Conservation (phyloP, 2,113 vertebrate genomes). For the Melanostigma gelatinosum region DNA sequence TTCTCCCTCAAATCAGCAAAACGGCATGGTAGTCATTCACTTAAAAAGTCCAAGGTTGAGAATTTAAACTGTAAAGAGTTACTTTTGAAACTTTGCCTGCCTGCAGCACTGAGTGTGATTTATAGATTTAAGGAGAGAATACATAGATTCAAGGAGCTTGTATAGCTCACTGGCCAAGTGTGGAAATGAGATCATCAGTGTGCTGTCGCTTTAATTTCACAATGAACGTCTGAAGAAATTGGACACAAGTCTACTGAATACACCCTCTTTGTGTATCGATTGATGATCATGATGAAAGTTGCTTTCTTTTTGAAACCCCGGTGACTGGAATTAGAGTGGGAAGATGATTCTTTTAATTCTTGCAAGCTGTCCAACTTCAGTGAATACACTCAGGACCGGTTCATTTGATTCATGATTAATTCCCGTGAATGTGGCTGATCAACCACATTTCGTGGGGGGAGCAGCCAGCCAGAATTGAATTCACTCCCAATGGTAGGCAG, state of each 20-base stretch:
- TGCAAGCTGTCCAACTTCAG: constrained; percentile 52
- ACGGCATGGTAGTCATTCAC: background rate
- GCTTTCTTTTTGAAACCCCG: constrained; percentile 37
- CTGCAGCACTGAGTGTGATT: background rate
- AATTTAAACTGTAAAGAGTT: background rate
- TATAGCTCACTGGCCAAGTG: background rate
- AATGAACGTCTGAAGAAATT: constrained; percentile 7
- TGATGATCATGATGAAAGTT: constrained; percentile 41
- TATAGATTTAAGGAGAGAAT: background rate
- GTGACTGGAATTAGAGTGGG: constrained; percentile 38
- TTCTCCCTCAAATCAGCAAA: background rate
- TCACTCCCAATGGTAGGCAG: constrained; percentile 58
- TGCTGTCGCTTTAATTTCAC: background rate
- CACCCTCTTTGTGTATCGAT: constrained; percentile 1
- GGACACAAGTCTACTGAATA: constrained; percentile 4
- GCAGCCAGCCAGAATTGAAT: constrained; percentile 58
- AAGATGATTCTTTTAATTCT: constrained; percentile 58
- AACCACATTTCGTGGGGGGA: constrained; percentile 48
- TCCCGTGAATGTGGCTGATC: constrained; percentile 63
- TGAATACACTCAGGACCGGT: constrained; percentile 51
- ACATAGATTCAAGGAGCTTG: background rate
- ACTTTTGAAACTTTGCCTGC: background rate
- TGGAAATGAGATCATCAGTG: background rate
- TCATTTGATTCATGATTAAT: constrained; percentile 71
- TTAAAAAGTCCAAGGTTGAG: background rate